Conservation (phyloP, 2,113 vertebrate species). For the Poecilia latipinna region DNA sequence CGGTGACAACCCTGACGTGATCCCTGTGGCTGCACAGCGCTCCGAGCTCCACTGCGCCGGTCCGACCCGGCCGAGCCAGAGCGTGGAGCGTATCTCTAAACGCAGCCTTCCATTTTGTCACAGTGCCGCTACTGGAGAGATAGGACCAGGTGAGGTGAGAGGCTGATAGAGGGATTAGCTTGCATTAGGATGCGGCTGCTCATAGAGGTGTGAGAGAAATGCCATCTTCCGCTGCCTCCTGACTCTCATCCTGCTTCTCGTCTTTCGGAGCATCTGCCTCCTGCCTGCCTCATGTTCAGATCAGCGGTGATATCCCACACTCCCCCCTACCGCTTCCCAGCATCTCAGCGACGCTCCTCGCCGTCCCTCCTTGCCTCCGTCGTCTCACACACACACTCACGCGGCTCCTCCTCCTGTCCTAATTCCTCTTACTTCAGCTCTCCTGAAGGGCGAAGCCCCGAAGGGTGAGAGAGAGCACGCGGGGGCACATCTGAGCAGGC, state of each 20-base stretch:
- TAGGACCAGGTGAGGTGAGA: slow-evolving; percentile 56
- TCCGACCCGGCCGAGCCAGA: slow-evolving; percentile 10
- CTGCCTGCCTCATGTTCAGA: slow-evolving; percentile 40
- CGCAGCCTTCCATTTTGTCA: slow-evolving; percentile 60
- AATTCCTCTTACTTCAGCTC: slow-evolving; percentile 61
- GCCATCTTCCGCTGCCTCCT: slow-evolving; percentile 41
- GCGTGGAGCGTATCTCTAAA: slow-evolving; percentile 22
- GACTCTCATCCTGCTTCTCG: slow-evolving; percentile 13
- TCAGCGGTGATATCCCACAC: slow-evolving; percentile 16
- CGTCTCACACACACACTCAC: too few relatives aligned
- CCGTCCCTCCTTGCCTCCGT: slow-evolving; percentile 20
- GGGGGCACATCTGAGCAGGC: neutral
- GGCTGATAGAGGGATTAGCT: slow-evolving; percentile 67
- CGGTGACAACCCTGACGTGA: slow-evolving; percentile 33
- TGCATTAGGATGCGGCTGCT: slow-evolving; percentile 59
- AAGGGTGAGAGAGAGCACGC: neutral
- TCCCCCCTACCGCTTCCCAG: slow-evolving; percentile 30
- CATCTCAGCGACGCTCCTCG: slow-evolving; percentile 29
- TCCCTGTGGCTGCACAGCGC: slow-evolving; percentile 10
- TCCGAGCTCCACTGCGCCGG: neutral
- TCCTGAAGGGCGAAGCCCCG: slow-evolving; percentile 57
- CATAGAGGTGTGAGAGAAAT: slow-evolving; percentile 39
- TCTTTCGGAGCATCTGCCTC: slow-evolving; percentile 42
- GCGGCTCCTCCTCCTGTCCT: slow-evolving; percentile 67
- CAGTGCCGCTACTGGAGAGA: slow-evolving; percentile 12